Evolutionary conservation across 64 coral and sea anemone genomes (phyloP), one percentile per base, ranked within the genome.

Genomic region (Stylophora pistillata): DNA sequence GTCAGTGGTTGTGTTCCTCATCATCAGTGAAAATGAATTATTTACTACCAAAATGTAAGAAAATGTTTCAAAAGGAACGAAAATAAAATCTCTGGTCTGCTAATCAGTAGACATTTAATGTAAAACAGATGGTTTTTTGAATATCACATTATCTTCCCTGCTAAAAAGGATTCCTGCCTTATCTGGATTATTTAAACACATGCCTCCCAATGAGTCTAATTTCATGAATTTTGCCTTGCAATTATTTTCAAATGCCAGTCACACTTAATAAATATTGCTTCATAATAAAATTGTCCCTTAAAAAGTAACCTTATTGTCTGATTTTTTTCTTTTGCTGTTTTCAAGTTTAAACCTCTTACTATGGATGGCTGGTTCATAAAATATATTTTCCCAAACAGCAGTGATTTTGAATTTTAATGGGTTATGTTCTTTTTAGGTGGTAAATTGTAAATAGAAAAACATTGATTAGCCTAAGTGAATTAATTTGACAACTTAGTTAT

Each of bases 101-200:
- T 9, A 47, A 75, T 75, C 31, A 47, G 37, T 20, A 47, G 9
- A 23, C 33, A 52, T 52, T 4, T 9, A 9, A 41, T 76, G 23
- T 53, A 52, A 52, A n/a, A 54, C 73, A 76, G 73, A 76, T 47
- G 32, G 7, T 76, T 68, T 68, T 68, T 21, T 68, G n/a, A n/a
- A n/a, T 68, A 68, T 68, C 64, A 68, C 33, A 23, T 54, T 76
- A 76, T 76, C 73, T 23, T 47, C 7, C 37, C 1, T 52, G 73
- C 34, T 76, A 76, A 76, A n/a, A 76, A 76, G 73, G 73, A 76
- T 76, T 76, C 17, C 17, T 53, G 15, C 37, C 20, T 11, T 76
- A 68, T 68, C 64, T 68, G 9, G 64, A 68, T 68, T 68, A 68
- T 28, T n/a, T 68, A 25, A 68, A 68, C 64, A 68, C n/a, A 28